These are phyloP conservation scores for Aphrophora alni DNA, from an alignment of 2,888 invertebrate species.

Conservation along the genomic window DNA sequence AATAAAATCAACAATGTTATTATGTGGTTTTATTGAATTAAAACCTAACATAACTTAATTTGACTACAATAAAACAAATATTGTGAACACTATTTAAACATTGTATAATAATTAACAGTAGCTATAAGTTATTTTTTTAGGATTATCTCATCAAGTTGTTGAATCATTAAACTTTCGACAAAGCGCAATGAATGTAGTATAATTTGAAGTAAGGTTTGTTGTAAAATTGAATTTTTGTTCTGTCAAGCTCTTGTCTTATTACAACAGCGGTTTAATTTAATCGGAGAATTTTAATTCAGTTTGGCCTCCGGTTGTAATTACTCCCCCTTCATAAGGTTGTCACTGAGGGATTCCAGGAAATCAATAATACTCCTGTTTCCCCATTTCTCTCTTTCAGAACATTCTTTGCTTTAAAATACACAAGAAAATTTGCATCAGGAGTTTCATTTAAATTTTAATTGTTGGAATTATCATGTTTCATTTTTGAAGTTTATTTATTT, in stretches of 20 bases:
- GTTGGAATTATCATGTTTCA: too few species aligned
- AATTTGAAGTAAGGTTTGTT: background rate
- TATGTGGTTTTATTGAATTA: too few species aligned
- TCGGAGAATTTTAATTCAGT: conserved; percentile 6
- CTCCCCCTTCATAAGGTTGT: background rate
- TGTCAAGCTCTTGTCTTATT: conserved; percentile 2
- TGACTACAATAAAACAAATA: too few species aligned
- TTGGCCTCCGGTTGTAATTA: background rate
- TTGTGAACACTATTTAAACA: too few species aligned
- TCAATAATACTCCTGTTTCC: background rate
- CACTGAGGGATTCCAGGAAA: background rate
- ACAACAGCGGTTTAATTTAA: background rate
- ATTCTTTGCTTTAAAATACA: background rate
- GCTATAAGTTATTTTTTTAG: too few species aligned
- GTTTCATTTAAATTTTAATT: too few species aligned
- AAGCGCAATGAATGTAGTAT: background rate
- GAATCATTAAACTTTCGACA: background rate
- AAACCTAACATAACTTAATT: too few species aligned
- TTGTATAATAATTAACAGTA: too few species aligned
- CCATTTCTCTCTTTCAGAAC: background rate
- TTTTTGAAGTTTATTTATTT: too few species aligned
- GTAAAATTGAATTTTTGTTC: conserved; percentile 1
- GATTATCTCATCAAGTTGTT: too few species aligned
- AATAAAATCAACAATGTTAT: too few species aligned
- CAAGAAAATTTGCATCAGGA: too few species aligned